Percentiles rank a stretch among this genome's conserved stretches.
Evolutionary conservation across 2,113 vertebrate genomes (phyloP).

Genomic region (Penelope pileata): DNA sequence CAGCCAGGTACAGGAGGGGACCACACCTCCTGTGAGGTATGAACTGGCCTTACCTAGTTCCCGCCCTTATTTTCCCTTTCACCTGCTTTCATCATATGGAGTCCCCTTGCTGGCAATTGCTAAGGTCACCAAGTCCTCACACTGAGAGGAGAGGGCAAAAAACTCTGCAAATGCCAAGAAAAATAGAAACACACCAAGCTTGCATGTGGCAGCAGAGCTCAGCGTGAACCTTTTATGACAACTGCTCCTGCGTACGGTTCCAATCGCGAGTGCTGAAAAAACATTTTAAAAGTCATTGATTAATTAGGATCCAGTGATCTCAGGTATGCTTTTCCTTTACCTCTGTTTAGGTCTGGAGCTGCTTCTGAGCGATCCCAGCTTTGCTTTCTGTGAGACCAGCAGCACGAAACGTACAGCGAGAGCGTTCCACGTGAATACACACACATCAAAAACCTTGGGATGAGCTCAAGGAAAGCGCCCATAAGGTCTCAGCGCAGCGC

Average conservation of each 20-base stretch:
- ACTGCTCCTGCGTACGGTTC: not conserved
- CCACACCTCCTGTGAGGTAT: conserved; percentile 59
- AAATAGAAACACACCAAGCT: not conserved
- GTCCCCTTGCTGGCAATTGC: conserved; percentile 43
- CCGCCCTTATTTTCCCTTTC: conserved; percentile 62
- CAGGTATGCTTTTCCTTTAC: not conserved
- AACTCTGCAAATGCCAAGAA: not conserved
- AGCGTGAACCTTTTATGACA: not conserved
- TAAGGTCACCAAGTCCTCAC: conserved; percentile 15
- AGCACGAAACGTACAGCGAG: accelerated
- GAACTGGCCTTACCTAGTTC: conserved; percentile 26
- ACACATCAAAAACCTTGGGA: not conserved
- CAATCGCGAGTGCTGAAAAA: not conserved
- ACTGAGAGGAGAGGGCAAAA: not conserved
- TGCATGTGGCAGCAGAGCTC: not conserved
- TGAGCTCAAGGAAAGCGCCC: not conserved
- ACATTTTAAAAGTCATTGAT: not conserved
- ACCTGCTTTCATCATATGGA: conserved; percentile 54
- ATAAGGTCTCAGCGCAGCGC: not conserved
- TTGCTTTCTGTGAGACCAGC: not conserved
- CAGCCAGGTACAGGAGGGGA: conserved; percentile 21
- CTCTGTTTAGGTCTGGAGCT: not conserved
- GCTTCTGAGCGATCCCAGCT: not conserved
- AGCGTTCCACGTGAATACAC: not conserved
- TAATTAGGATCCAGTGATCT: not conserved